A percentile compares a stretch with the other conserved stretches of the same genome.
phyloP scores from a whole-genome alignment of 2,797 vertebrate species.

The Halcyon chelicuti region DNA sequence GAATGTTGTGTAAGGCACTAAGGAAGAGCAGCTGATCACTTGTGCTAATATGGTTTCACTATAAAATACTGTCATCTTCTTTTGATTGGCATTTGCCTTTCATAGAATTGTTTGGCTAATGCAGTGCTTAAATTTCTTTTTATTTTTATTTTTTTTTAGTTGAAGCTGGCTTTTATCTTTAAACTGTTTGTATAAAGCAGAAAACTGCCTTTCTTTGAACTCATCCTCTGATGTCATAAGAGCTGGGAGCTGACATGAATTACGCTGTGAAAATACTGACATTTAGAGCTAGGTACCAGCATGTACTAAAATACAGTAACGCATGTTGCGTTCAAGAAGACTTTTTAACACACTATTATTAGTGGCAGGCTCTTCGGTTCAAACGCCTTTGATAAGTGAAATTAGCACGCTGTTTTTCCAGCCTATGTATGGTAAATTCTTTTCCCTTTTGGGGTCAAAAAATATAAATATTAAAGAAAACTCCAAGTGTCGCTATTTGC shows the following conservation, averaged over 20 bases:
- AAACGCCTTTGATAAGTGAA: conserved; percentile 45
- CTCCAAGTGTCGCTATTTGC: conserved; percentile 54
- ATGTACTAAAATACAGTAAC: conserved; percentile 32
- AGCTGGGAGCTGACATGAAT: conserved; percentile 48
- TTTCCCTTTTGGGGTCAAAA: conserved; percentile 74
- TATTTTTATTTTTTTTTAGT: neutral
- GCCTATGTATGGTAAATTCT: conserved; percentile 68
- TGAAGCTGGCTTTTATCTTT: conserved; percentile 41
- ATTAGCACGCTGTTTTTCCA: conserved; percentile 66
- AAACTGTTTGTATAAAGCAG: conserved; percentile 25
- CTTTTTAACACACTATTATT: conserved; percentile 36
- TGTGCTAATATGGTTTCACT: neutral
- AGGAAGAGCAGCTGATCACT: neutral
- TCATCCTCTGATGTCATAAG: conserved; percentile 45
- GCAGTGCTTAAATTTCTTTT: neutral
- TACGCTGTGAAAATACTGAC: conserved; percentile 46
- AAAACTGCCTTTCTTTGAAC: conserved; percentile 41
- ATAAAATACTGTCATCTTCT: conserved; percentile 13
- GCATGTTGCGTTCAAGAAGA: neutral
- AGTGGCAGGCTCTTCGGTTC: conserved; percentile 37
- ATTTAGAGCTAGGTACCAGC: conserved; percentile 35
- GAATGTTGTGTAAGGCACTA: neutral
- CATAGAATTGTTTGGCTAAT: neutral
- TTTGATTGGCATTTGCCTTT: conserved; percentile 37
- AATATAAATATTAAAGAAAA: conserved; percentile 69